Evolutionary conservation across 2,888 invertebrate species (phyloP).

Genomic region (Rhogogaster chlorosoma): DNA sequence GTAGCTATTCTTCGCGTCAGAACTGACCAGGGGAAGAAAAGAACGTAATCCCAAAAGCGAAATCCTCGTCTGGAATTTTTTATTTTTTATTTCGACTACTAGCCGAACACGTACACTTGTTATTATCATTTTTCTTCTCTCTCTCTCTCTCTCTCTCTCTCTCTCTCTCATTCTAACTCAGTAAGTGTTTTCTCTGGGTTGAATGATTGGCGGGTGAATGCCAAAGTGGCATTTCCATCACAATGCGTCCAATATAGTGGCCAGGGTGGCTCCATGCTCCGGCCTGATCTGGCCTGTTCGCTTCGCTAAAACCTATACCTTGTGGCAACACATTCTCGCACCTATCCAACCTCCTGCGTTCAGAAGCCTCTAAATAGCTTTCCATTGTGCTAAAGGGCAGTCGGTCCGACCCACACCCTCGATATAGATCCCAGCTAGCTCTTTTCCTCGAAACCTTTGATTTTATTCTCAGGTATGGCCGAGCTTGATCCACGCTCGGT

Average conservation of each 20-base stretch:
- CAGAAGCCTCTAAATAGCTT: slow-evolving; percentile 38
- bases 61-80: neutral
- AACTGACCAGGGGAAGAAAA: neutral
- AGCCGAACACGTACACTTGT: neutral
- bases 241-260: slow-evolving; percentile 58
- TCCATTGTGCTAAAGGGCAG: slow-evolving; percentile 43
- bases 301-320: slow-evolving; percentile 40
- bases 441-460: slow-evolving; percentile 20
- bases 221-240: slow-evolving; percentile 65
- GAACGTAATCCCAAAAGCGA: neutral
- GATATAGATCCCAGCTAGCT: slow-evolving; percentile 19
- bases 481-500: slow-evolving; percentile 7
- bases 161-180: slow-evolving; percentile 50
- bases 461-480: slow-evolving; percentile 6
- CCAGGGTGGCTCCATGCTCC: neutral
- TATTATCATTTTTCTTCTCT: neutral
- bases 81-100: neutral
- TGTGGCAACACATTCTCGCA: slow-evolving; percentile 41
- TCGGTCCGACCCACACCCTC: neutral
- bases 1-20: neutral
- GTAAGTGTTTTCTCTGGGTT: slow-evolving; percentile 60
- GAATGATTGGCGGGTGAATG: slow-evolving; percentile 68
- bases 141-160: slow-evolving; percentile 33
- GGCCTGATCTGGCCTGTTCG: neutral
- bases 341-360: slow-evolving; percentile 25